Percentiles rank a stretch among this genome's conserved stretches.
Evolutionary conservation across 2,888 invertebrate genomes (phyloP).

Genomic region (Sipunculus nudus): DNA sequence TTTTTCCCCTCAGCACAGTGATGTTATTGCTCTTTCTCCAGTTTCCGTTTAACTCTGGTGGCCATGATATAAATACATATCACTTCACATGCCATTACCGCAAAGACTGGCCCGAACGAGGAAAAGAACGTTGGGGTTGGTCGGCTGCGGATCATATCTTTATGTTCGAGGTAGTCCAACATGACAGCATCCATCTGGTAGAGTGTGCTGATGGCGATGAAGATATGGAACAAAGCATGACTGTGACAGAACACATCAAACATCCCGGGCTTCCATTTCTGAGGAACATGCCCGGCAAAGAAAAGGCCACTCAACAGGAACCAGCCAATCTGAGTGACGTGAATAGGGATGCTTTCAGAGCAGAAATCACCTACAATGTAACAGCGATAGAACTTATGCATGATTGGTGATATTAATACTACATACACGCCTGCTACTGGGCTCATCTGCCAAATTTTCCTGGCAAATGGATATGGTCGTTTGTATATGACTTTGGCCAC

Average conservation of each 20-base stretch:
- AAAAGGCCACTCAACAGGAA: constrained; percentile 60
- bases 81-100: constrained; percentile 49
- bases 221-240: constrained; percentile 64
- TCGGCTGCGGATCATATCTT: constrained; percentile 39
- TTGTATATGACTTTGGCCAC: constrained; percentile 57
- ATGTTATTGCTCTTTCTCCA: too few species aligned
- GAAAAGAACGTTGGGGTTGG: constrained; percentile 51
- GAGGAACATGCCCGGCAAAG: constrained; percentile 63
- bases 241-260: constrained; percentile 64
- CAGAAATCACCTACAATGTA: constrained; percentile 42
- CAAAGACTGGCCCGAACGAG: constrained; percentile 56
- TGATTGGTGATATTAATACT: constrained; percentile 60
- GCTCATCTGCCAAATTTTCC: constrained; percentile 61
- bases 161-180: constrained; percentile 50
- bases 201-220: constrained; percentile 58
- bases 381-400: constrained; percentile 51
- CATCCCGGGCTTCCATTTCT: constrained; percentile 58
- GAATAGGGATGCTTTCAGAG: constrained; percentile 53
- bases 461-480: constrained; percentile 61
- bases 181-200: constrained; percentile 60
- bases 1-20: too few species aligned
- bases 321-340: constrained; percentile 60
- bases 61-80: too few species aligned
- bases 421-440: constrained; percentile 58
- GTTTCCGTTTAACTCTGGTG: too few species aligned